Base-by-base conservation (phyloP, 2,113 vertebrate species). In the Amblyornis subalaris region DNA sequence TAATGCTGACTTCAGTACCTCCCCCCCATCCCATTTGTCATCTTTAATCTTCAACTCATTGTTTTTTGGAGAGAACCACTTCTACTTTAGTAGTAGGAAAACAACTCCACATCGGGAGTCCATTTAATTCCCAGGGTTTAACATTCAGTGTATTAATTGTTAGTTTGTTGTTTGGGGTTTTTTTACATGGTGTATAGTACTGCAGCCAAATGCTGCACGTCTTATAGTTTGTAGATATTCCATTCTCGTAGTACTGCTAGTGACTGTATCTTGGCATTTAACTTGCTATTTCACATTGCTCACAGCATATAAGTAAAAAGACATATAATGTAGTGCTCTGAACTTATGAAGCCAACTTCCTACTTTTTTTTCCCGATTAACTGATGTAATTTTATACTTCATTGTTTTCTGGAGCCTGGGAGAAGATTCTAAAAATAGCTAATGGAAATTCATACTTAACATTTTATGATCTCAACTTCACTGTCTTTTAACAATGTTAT, bases 341-440 rank as follows among this genome's bases (percentile, higher is more conserved):
- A 74, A 62, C 5, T 17, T 67, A 38, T 0, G 12, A 72, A n/a
- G 17, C 35, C 47, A 77, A 13, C 48, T 85, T 86, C 69, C 40
- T 60, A 13, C 25, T 26, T 50, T 64, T 47, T 51, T 47, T 51
- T 19, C 55, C 47, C 69, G 25, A 23, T 36, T 70, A 77, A 61
- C 17, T 65, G 61, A 40, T 65, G 21, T 44, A 44, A 89, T 81
- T 75, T 87, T 92, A 81, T 12, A 35, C 57, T 61, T 89, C 20
- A 26, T 33, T 89, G 35, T 94, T 70, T 76, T 78, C 47, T 75
- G 54, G 48, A 38, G 38, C 48, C 70, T 0, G 2, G 26, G 62
- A 91, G 33, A 72, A 44, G 73, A 38, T 6, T 83, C 33, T 92
- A 61, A 78, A 89, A 95, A 57, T 47, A 93, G n/a, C 38, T 54